A percentile compares a stretch with the other conserved stretches of the same genome.
Conservation (phyloP, 2,113 vertebrate genomes). For the Dasypus novemcinctus region DNA sequence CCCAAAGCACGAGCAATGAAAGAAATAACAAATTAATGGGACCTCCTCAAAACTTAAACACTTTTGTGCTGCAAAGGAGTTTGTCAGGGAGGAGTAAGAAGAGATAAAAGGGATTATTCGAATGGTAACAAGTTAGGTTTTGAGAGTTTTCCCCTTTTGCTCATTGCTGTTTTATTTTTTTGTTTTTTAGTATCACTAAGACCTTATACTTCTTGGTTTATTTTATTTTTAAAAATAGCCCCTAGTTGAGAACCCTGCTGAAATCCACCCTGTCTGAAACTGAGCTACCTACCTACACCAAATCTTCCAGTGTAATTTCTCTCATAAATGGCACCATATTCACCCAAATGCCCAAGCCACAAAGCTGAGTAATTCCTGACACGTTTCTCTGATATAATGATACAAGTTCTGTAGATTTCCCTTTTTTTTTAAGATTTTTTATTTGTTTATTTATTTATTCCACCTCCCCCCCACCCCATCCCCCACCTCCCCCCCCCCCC, state of each 20-base stretch:
- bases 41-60: too few species aligned
- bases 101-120: neutral
- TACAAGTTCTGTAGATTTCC: neutral
- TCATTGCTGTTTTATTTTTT: too few species aligned
- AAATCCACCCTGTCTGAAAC: neutral
- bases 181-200: neutral
- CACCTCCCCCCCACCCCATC: too few species aligned
- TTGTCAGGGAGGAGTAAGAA: neutral
- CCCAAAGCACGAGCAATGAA: too few species aligned
- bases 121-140: neutral
- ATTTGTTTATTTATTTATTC: too few species aligned
- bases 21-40: too few species aligned
- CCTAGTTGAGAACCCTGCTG: neutral
- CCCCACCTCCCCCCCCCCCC: too few species aligned
- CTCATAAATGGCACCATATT: neutral
- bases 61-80: too few species aligned
- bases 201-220: neutral
- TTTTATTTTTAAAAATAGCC: neutral
- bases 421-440: too few species aligned
- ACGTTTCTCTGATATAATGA: neutral
- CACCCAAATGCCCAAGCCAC: neutral
- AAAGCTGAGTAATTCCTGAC: neutral
- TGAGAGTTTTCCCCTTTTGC: too few species aligned
- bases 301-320: neutral
- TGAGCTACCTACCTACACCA: neutral